These are phyloP conservation scores for Chironomus tentans DNA, from an alignment of 2,888 invertebrate species.

Conservation along the genomic window DNA sequence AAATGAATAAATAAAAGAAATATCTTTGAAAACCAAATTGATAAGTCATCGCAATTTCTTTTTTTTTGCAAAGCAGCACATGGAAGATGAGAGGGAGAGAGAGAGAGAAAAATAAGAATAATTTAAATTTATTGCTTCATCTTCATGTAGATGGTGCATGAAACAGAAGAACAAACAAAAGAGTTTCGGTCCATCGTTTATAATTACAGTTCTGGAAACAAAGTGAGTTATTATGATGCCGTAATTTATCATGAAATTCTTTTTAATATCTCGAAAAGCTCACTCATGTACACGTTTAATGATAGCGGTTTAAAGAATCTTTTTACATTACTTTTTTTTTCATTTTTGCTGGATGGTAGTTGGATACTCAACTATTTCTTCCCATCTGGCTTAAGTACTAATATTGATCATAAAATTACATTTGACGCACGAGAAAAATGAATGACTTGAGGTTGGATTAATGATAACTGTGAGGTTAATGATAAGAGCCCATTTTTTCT, in stretches of 20 bases:
- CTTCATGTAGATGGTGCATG: background rate
- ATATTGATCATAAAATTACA: no score
- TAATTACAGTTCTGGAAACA: slow-evolving; percentile 19
- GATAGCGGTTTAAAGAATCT: background rate
- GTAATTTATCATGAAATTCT: slow-evolving; percentile 10
- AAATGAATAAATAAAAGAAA: background rate
- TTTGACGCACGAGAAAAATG: no score
- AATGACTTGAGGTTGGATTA: no score
- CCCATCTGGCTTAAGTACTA: no score
- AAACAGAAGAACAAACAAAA: background rate
- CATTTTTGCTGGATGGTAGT: no score
- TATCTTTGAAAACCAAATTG: slow-evolving; percentile 2
- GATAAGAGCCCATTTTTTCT: no score
- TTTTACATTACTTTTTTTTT: no score
- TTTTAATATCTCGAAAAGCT: slow-evolving; percentile 5
- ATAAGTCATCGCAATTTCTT: slow-evolving; percentile 18
- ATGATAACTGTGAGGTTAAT: no score
- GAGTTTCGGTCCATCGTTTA: background rate
- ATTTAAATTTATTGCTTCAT: slow-evolving; percentile 26
- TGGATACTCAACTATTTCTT: background rate
- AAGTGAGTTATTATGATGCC: slow-evolving; percentile 20
- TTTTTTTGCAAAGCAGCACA: background rate
- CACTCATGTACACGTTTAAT: background rate
- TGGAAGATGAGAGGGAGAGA: background rate
- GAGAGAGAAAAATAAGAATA: background rate